Conservation (phyloP, 2,888 invertebrate genomes). For the Hyalella azteca region DNA sequence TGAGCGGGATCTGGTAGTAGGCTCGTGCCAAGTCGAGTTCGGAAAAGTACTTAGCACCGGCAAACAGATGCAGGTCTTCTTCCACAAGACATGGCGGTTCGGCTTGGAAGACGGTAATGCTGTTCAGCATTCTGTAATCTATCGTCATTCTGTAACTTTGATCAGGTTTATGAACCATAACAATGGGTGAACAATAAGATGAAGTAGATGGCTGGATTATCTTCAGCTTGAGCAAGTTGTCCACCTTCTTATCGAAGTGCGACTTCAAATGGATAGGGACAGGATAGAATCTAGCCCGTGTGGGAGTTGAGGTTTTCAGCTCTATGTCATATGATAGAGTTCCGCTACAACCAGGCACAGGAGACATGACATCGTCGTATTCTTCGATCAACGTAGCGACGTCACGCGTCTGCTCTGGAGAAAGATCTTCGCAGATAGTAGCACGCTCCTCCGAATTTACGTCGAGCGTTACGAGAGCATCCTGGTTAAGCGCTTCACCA, state of each 20-base stretch:
- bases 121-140: conserved; percentile 19
- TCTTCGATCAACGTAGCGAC: background rate
- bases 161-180: conserved; percentile 3
- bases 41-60: conserved; percentile 29
- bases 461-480: background rate
- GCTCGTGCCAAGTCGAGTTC: conserved; percentile 35
- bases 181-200: conserved; percentile 3
- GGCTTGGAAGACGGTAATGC: conserved; percentile 34
- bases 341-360: background rate
- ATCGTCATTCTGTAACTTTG: background rate
- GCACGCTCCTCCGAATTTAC: background rate
- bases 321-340: conserved; percentile 5
- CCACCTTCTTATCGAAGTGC: conserved; percentile 19
- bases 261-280: background rate
- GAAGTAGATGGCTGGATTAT: conserved; percentile 30
- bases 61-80: conserved; percentile 28
- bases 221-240: background rate
- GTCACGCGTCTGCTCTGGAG: background rate
- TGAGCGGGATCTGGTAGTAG: conserved; percentile 15
- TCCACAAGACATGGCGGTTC: conserved; percentile 36
- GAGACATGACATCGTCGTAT: conserved; percentile 7
- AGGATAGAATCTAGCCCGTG: conserved; percentile 12
- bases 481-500: background rate
- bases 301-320: background rate
- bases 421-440: background rate